These are phyloP conservation scores for Phyllopteryx taeniolatus DNA, from an alignment of 2,113 vertebrate genomes.

Conservation along the genomic window DNA sequence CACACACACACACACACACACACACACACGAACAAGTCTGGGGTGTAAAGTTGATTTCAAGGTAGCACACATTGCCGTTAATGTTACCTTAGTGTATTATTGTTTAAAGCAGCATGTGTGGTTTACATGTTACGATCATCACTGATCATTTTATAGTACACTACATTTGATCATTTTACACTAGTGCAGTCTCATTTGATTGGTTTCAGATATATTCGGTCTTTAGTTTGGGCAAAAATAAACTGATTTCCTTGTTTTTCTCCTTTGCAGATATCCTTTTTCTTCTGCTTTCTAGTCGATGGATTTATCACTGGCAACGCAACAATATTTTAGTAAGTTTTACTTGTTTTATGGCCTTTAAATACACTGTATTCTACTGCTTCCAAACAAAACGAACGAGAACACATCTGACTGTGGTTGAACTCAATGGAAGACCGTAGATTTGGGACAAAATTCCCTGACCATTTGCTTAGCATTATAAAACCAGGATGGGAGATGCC, in stretches of 20 bases:
- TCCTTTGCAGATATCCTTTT: constrained; percentile 41
- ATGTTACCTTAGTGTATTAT: background rate
- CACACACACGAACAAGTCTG: constrained; percentile 15
- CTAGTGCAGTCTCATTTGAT: too few species aligned
- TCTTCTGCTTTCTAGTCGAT: constrained; percentile 60
- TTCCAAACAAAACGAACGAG: background rate
- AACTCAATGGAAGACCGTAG: background rate
- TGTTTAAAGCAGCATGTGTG: background rate
- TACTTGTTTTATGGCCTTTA: background rate
- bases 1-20: constrained; percentile 17
- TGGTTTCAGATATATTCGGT: background rate
- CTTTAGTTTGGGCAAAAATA: background rate
- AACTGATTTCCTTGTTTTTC: constrained; percentile 1
- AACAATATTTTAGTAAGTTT: constrained; percentile 62
- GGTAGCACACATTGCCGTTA: background rate
- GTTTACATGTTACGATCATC: background rate
- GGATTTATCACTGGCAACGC: constrained; percentile 64
- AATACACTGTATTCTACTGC: background rate
- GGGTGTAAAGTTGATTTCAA: constrained; percentile 1
- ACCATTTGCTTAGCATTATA: background rate
- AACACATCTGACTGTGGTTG: background rate
- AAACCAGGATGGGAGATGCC: background rate
- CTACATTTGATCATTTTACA: background rate
- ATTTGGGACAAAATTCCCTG: background rate
- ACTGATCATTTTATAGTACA: background rate